phyloP scores from a whole-genome alignment of 1,140 invertebrate genomes.

The Brachionus plicatilis region DNA sequence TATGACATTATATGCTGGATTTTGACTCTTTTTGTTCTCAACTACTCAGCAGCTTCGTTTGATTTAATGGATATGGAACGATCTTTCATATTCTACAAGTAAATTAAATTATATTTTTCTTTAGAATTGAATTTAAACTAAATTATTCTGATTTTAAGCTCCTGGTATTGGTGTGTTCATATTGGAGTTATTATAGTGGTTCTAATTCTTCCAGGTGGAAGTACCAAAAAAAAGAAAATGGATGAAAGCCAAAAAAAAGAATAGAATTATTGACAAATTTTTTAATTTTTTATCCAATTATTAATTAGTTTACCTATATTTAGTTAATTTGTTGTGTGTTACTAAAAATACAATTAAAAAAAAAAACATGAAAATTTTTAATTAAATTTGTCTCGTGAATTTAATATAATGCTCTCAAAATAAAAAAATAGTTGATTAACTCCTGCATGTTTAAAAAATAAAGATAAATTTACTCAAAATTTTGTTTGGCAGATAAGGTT shows the following conservation, averaged over 20 bases:
- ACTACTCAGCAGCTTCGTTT: slow-evolving; percentile 79
- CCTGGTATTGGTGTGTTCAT: slow-evolving; percentile 34
- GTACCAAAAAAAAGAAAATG: slow-evolving; percentile 1
- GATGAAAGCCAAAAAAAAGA: neutral
- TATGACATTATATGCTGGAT: slow-evolving; percentile 74
- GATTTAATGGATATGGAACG: slow-evolving; percentile 68
- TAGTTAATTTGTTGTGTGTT: neutral
- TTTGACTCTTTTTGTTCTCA: slow-evolving; percentile 70
- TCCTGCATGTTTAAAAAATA: too few species aligned
- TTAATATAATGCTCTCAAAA: too few species aligned
- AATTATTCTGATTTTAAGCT: neutral
- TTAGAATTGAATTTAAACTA: neutral
- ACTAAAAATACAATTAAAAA: neutral
- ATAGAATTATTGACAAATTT: neutral
- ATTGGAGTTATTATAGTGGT: neutral
- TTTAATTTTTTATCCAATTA: neutral
- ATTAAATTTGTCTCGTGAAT: too few species aligned
- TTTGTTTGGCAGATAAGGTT: too few species aligned
- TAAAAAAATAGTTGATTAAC: too few species aligned
- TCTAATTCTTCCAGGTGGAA: slow-evolving; percentile 16
- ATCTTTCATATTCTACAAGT: slow-evolving; percentile 38
- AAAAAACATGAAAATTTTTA: too few species aligned
- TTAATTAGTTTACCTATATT: slow-evolving; percentile 15
- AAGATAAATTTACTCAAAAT: too few species aligned
- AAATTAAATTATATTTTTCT: neutral